Evolutionary conservation across 2,888 invertebrate species (phyloP), one percentile per base, ranked within the genome.

Genomic region (Drosophila macrothrix): DNA sequence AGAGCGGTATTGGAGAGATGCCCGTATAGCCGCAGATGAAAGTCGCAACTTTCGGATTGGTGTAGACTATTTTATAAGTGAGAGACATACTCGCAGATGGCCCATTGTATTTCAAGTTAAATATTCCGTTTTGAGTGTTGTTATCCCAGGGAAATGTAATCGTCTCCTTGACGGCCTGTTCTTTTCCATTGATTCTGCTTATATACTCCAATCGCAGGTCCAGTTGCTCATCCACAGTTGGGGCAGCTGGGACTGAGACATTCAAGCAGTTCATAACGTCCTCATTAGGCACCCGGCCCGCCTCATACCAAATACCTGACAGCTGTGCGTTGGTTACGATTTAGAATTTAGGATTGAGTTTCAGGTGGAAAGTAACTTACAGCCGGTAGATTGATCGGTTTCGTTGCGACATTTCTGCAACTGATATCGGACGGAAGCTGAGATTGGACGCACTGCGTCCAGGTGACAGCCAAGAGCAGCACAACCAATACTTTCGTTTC

Each of bases 11-110:
- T 3, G 78, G 67, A 5, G 76, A 80, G 16, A 77, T 7, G 19
- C 73, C 66, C 1, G 82, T 55, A 50, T 80, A 88, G 25, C 90
- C 89, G 52, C 89, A 89, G 3, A 90, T 41, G 0, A 82, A 0
- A 2, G 82, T 65, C 31, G 77, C 7, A 5, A n/a, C 7, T 0
- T 33, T 25, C 35, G 80, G 75, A 52, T 77, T 65, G n/a, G 62
- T 73, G 0, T 49, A 53, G 9, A 82, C 54, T 33, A 90, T 12
- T 35, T 84, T 85, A 56, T 83, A 90, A 7, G 69, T 79, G 14
- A 90, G 53, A 0, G 28, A 29, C 0, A 79, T 16, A 7, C 33
- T 67, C 1, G n/a, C 0, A 3, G 1, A 1, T 9, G 50, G 3
- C 12, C 39, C 33, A 3, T 59, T 46, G 64, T 79, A 90, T 0